phyloP scores from a whole-genome alignment of 2,888 invertebrate genomes.

The Hypercompe scribonia region DNA sequence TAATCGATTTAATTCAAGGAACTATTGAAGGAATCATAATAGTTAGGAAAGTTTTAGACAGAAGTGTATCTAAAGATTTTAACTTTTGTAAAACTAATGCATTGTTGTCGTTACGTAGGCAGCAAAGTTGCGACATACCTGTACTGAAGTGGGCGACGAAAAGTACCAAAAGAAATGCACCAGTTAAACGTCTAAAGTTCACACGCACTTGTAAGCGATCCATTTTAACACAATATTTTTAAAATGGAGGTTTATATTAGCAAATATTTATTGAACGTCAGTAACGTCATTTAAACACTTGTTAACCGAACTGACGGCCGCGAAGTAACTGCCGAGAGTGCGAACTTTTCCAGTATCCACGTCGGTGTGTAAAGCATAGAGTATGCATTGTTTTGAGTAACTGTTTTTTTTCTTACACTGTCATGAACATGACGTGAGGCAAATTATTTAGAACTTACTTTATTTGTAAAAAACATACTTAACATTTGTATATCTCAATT shows the following conservation, averaged over 20 bases:
- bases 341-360: constrained; percentile 18
- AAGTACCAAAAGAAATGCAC: constrained; percentile 54
- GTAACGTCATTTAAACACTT: constrained; percentile 54
- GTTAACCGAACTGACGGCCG: constrained; percentile 28
- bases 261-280: constrained; percentile 34
- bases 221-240: constrained; percentile 58
- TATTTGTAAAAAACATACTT: background rate
- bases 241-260: constrained; percentile 46
- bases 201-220: constrained; percentile 59
- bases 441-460: background rate
- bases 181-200: constrained; percentile 52
- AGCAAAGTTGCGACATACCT: constrained; percentile 56
- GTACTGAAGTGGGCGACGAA: constrained; percentile 47
- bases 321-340: background rate
- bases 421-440: background rate
- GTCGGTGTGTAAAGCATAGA: constrained; percentile 13
- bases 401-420: background rate
- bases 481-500: no score
- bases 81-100: constrained; percentile 30
- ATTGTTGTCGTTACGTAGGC: constrained; percentile 48
- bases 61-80: constrained; percentile 26
- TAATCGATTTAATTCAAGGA: background rate
- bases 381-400: background rate
- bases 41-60: constrained; percentile 28
- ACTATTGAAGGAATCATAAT: constrained; percentile 6